phyloP scores from a whole-genome alignment of 2,797 vertebrate species.

The Malurus leucopterus region DNA sequence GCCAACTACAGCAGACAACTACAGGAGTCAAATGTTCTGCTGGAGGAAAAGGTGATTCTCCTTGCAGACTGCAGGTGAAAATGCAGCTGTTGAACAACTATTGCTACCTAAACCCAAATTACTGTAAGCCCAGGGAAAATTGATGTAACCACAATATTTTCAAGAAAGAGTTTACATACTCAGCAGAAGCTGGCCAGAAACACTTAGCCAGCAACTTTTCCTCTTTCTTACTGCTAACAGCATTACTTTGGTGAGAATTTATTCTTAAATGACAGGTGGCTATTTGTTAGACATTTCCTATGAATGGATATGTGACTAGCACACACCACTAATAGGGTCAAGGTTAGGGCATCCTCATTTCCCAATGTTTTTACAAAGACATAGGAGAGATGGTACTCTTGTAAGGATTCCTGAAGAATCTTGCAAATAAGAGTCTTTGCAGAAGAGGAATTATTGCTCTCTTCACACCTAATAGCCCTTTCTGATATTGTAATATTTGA shows the following conservation, averaged over 20 bases:
- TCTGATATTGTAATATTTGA: background rate
- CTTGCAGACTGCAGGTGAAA: background rate
- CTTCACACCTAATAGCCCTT: background rate
- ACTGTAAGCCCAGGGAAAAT: background rate
- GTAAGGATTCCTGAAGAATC: background rate
- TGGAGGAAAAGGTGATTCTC: background rate
- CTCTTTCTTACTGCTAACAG: background rate
- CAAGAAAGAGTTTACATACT: background rate
- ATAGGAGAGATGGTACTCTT: background rate
- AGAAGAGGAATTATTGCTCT: background rate
- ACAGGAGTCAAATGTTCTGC: background rate
- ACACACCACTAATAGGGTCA: background rate
- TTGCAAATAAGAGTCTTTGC: background rate
- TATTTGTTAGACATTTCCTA: background rate
- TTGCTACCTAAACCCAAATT: background rate
- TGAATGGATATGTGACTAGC: background rate
- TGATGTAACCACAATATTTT: background rate
- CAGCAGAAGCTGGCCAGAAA: background rate
- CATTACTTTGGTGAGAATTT: background rate
- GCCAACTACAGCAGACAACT: background rate
- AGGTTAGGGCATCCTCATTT: background rate
- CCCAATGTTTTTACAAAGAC: background rate
- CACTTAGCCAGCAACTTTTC: background rate
- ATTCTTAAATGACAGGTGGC: background rate
- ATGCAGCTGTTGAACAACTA: background rate